phyloP scores from a whole-genome alignment of 2,888 invertebrate genomes.

The Protonemura montana region DNA sequence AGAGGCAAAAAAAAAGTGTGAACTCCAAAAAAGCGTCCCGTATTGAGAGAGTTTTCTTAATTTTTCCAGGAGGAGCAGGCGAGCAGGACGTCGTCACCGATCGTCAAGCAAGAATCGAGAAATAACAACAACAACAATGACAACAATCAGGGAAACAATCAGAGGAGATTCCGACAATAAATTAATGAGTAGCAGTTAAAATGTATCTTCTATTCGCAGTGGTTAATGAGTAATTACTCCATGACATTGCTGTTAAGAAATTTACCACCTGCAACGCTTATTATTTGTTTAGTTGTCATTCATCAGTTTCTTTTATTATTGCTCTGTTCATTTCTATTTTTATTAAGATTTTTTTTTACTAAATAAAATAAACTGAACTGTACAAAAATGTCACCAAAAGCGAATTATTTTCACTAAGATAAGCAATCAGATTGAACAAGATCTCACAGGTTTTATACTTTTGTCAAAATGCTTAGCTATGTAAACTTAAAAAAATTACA shows the following conservation, averaged over 20 bases:
- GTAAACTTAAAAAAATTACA: too few species aligned
- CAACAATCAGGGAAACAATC: slow-evolving; percentile 25
- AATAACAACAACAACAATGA: slow-evolving; percentile 34
- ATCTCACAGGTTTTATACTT: too few species aligned
- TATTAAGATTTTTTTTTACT: neutral
- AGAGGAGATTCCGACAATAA: slow-evolving; percentile 16
- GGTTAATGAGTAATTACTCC: neutral
- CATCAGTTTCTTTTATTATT: neutral
- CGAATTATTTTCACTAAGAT: neutral
- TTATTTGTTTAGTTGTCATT: neutral
- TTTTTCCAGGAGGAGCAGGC: neutral
- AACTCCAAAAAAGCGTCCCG: too few species aligned
- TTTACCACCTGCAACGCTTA: neutral
- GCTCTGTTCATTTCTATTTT: neutral
- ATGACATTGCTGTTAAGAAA: neutral
- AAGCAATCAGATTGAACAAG: too few species aligned
- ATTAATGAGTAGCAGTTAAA: neutral
- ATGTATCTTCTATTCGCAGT: too few species aligned
- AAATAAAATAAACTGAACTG: neutral
- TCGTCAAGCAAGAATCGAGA: neutral
- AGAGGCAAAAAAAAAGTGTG: too few species aligned
- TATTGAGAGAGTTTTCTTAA: slow-evolving; percentile 31
- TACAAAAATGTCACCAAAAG: neutral
- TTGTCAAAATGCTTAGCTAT: too few species aligned
- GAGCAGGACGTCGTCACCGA: neutral